Base-by-base conservation (phyloP, 64 coral and sea anemone genomes). In the Pocillopora verrucosa region DNA sequence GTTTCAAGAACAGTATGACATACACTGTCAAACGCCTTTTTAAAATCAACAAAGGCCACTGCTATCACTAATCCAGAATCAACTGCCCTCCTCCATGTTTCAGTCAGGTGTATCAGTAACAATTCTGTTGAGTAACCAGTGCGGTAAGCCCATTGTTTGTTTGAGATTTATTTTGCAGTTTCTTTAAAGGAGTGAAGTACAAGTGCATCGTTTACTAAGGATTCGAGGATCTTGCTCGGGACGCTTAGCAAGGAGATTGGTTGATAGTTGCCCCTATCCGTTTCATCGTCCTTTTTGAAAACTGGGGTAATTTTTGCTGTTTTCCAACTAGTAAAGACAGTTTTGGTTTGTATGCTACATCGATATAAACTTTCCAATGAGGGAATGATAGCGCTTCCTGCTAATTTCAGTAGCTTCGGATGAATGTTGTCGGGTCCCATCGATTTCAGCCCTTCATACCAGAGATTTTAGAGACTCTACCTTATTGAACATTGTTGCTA, bases 111-210 rank as follows among this genome's bases (percentile, higher is more conserved):
- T 26, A 87, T 30, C 22, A 92, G 61, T 14, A 92, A 26, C 3
- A 61, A 22, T 6, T 81, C 89, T 2, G 89, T 90, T 1, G 78
- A 90, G 24, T 74, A 56, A 10, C 76, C 87, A 0, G 13, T 10
- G 1, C 76, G 26, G 35, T 90, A 74, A 1, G 90, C 82, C 90
- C 89, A 91, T 59, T 91, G 89, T 61, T 35, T 61, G 34, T 86
- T n/a, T 34, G 69, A 38, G 11, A 63, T 34, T 58, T 85, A 62
- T 1, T 79, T 30, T 30, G 30, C 13, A 75, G 86, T 76, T 3
- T 86, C 72, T 10, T 60, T 45, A 59, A 83, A 83, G 17, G 77
- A 20, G 38, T 92, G 74, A 0, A 38, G 4, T 51, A 86, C 79
- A 1, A 82, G 79, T 2, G 10, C 6, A 22, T 82, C 79, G 5